Evolutionary conservation across 2,113 vertebrate genomes (phyloP), one percentile per base, ranked within the genome.

Genomic region (Balaeniceps rex): DNA sequence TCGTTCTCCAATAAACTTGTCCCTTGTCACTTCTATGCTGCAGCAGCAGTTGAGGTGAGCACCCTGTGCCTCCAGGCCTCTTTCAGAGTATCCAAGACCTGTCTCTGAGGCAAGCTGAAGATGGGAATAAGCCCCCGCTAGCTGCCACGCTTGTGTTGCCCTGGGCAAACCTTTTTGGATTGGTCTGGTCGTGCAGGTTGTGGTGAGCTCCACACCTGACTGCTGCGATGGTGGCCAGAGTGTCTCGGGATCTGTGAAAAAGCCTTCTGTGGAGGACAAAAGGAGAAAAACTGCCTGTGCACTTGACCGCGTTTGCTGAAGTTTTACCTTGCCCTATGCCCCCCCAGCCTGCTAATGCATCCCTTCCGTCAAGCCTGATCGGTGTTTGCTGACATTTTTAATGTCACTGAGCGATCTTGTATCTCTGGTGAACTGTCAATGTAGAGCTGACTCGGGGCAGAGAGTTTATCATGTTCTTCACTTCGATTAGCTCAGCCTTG

Each of bases 331-430:
- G 85, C 85, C 75, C 82, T 66, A 4, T 79, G 33, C 26, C 85
- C 63, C 93, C 83, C 88, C 57, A 72, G 92, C 97, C 76, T 91
- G 79, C 79, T 95, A 92, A 94, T 83, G 68, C 85, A 81, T 90
- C 90, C 93, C 78, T 85, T 93, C 96, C 1, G 5, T 96, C 97
- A 96, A 92, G 96, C 83, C 75, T 64, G 95, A 95, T 94, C 51
- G 16, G 85, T 96, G 97, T 95, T 98, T 97, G 93, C 96, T 98
- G 98, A 97, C 96, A 98, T 98, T 98, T 98, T 97, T 98, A 97
- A 97, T 97, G 96, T 97, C 97, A 94, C 93, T 97, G 97, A 98
- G 94, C 96, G 95, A 98, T 97, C 96, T 95, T 96, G 86, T 91
- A 91, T 95, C 94, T 95, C 94, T 94, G 72, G 80, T 97, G 97